Evolutionary conservation across 2,888 invertebrate genomes (phyloP).

Genomic region (Dysmachus trigonus): DNA sequence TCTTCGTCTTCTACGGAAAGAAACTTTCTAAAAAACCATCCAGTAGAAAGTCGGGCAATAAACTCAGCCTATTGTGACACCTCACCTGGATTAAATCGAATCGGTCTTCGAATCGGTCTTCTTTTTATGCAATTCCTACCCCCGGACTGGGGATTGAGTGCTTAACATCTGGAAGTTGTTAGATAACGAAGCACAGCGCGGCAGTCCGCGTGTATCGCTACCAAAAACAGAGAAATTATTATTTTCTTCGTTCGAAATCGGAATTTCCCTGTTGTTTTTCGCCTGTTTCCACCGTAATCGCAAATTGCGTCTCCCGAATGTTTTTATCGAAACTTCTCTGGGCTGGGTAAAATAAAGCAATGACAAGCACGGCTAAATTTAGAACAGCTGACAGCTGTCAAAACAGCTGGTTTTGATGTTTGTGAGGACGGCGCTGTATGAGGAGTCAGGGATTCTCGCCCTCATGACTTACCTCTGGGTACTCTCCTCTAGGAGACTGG

Average conservation of each 20-base stretch:
- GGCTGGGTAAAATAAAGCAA: neutral
- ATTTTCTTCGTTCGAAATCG: neutral
- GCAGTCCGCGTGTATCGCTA: neutral
- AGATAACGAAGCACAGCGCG: neutral
- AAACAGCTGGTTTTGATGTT: neutral
- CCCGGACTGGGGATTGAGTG: neutral
- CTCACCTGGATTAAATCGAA: neutral
- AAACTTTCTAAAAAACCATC: neutral
- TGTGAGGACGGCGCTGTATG: too few relatives aligned
- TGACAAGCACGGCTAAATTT: slow-evolving; percentile 17
- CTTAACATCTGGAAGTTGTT: slow-evolving; percentile 1
- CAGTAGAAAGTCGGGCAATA: neutral
- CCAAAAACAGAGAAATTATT: neutral
- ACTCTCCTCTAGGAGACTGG: too few relatives aligned
- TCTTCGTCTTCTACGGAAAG: neutral
- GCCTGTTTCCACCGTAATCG: neutral
- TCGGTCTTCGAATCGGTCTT: too few relatives aligned
- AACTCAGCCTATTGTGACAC: neutral
- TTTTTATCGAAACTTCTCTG: slow-evolving; percentile 3
- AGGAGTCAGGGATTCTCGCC: too few relatives aligned
- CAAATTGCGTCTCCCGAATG: slow-evolving; percentile 8
- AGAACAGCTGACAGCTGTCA: slow-evolving; percentile 15
- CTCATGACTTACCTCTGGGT: too few relatives aligned
- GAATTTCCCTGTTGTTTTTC: neutral
- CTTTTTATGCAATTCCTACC: neutral